Evolutionary conservation across 2,797 vertebrate species (phyloP), one percentile per base, ranked within the genome.

Genomic region (Halcyon badia): DNA sequence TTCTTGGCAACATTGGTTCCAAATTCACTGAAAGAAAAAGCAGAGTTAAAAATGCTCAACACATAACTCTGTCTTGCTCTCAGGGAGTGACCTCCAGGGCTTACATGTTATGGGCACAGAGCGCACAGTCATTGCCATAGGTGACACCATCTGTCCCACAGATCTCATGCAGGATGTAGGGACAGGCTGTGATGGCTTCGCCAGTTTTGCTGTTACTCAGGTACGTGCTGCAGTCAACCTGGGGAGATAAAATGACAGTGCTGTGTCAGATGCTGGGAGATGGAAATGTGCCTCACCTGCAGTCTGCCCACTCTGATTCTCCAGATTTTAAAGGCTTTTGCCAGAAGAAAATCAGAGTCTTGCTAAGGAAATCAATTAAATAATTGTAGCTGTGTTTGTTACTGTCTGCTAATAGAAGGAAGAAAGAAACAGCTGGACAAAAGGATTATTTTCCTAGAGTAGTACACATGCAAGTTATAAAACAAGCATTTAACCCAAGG

Each of bases 21-120:
- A 4, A 10, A 9, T 5, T 68, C 17, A 0, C 97, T 97, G 75
- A 48, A 65, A 75, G n/a, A 85, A 78, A 90, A 76, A 65, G 13
- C 14, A 42, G 77, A 46, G 52, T 94, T 89, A 49, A 52, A 79
- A 92, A 31, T 0, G 5, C 48, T 22, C 14, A 1, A 1, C 6
- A 24, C 6, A 8, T 1, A 2, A 2, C 14, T 8, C 20, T 0
- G 5, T 5, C 60, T 73, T 80, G 64, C 18, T 46, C 21, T 25
- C 2, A 0, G 28, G 14, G 39, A 28, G 14, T 12, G 51, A 17
- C 12, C 42, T 46, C 48, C 80, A 39, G 65, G 79, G 17, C 96
- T 96, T 90, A 97, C 96, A 77, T 72, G 71, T 96, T 97, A 2
- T 96, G 96, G 81, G 96, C 96, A 41, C 96, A 97, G 22, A 97